Evolutionary conservation across 92 coral and sea anemone species (phyloP).

Genomic region (Phymanthus crucifer): DNA sequence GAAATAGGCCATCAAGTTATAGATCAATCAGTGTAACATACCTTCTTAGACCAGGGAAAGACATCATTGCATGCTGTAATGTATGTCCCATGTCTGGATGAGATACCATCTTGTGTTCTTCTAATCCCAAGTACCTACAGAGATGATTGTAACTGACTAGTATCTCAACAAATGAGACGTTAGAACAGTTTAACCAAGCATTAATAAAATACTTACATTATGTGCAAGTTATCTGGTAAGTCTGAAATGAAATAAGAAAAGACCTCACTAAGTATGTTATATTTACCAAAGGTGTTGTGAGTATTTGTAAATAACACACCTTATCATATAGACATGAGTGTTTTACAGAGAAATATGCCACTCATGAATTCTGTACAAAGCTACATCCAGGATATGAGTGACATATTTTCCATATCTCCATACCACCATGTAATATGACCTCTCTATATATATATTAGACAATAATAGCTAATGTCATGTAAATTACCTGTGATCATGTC

Average conservation of each 20-base stretch:
- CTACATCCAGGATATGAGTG: too few relatives aligned
- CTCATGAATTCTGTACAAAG: too few relatives aligned
- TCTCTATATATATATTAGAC: neutral
- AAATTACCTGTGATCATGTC: conserved; percentile 67
- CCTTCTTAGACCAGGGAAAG: conserved; percentile 41
- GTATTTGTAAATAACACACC: neutral
- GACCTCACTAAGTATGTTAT: neutral
- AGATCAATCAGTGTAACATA: neutral
- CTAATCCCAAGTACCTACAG: conserved; percentile 1
- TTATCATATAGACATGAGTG: too few relatives aligned
- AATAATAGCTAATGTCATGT: neutral
- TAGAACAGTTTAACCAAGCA: neutral
- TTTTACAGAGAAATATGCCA: too few relatives aligned
- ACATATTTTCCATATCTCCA: too few relatives aligned
- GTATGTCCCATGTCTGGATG: neutral
- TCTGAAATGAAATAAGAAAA: conserved; percentile 37
- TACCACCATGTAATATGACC: neutral
- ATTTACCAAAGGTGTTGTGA: too few relatives aligned
- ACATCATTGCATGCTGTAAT: conserved; percentile 4
- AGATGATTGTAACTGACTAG: neutral
- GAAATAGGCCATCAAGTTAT: too few relatives aligned
- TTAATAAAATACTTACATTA: conserved; percentile 49
- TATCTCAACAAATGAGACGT: neutral
- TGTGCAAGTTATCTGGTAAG: conserved; percentile 49
- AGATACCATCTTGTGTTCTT: conserved; percentile 4